phyloP scores from a whole-genome alignment of 2,888 invertebrate genomes.

The Macrosoma leucophasiata region DNA sequence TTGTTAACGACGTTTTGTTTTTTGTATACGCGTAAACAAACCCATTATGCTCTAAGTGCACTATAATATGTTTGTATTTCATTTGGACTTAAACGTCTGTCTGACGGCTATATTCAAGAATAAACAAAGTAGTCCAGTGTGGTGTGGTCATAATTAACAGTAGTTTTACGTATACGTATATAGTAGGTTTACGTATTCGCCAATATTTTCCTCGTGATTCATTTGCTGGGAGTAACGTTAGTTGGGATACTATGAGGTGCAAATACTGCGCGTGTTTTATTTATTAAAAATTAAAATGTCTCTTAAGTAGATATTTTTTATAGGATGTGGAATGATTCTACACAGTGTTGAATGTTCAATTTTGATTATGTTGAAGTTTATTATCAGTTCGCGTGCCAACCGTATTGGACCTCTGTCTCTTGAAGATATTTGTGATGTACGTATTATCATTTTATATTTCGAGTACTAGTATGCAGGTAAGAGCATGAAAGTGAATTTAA shows the following conservation, averaged over 20 bases:
- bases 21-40: constrained; percentile 31
- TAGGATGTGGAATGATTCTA: constrained; percentile 42
- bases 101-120: constrained; percentile 40
- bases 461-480: too few species aligned
- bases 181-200: too few species aligned
- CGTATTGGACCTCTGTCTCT: constrained; percentile 40
- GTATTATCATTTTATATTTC: constrained; percentile 32
- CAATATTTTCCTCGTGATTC: constrained; percentile 66
- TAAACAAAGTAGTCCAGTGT: constrained; percentile 43
- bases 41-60: constrained; percentile 40
- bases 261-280: constrained; percentile 14
- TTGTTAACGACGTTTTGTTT: constrained; percentile 33
- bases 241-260: constrained; percentile 25
- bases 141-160: constrained; percentile 54
- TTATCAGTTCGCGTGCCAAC: constrained; percentile 31
- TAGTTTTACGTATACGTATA: too few species aligned
- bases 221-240: constrained; percentile 33
- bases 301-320: too few species aligned
- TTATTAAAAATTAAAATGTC: constrained; percentile 7
- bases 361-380: constrained; percentile 23
- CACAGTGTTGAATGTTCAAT: constrained; percentile 34
- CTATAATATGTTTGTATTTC: constrained; percentile 34
- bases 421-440: constrained; percentile 31
- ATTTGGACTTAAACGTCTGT: constrained; percentile 33
- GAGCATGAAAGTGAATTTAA: too few species aligned